Conservation (phyloP, 2,113 vertebrate species). For the Ranitomeya imitator region DNA sequence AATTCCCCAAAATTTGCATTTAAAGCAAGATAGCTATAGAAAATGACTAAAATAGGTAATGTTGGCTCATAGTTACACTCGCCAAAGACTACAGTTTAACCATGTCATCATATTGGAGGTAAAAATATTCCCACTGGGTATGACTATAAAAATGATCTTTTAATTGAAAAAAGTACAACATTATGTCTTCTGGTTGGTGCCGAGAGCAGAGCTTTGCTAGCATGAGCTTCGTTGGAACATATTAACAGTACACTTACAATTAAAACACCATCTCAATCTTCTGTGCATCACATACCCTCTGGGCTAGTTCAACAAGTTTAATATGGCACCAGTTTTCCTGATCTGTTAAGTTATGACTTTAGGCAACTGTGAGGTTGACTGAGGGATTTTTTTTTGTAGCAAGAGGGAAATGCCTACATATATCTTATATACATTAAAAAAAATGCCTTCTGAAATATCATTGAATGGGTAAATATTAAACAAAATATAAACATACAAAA, state of each 20-base stretch:
- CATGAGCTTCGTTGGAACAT: not conserved
- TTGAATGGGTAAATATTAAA: not conserved
- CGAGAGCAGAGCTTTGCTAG: not conserved
- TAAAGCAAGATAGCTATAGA: not conserved
- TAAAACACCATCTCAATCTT: slow-evolving; percentile 31
- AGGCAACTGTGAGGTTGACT: not conserved
- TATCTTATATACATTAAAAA: not conserved
- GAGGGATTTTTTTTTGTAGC: not conserved
- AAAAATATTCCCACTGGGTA: not conserved
- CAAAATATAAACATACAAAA: not conserved
- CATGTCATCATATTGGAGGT: not conserved
- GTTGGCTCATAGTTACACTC: not conserved
- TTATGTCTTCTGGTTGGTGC: not conserved
- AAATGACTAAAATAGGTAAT: not conserved
- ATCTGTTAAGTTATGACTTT: slow-evolving; percentile 31
- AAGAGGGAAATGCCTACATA: not conserved
- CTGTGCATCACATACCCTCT: slow-evolving; percentile 8
- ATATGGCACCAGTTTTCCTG: slow-evolving; percentile 41
- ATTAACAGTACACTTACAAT: not conserved
- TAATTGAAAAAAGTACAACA: not conserved
- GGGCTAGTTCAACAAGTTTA: slow-evolving; percentile 44
- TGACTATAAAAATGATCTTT: not conserved
- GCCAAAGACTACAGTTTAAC: not conserved
- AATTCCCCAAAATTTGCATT: too few species aligned
- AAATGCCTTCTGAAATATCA: not conserved